phyloP scores from a whole-genome alignment of 2,888 invertebrate species.

The Drosophila aldrichi region DNA sequence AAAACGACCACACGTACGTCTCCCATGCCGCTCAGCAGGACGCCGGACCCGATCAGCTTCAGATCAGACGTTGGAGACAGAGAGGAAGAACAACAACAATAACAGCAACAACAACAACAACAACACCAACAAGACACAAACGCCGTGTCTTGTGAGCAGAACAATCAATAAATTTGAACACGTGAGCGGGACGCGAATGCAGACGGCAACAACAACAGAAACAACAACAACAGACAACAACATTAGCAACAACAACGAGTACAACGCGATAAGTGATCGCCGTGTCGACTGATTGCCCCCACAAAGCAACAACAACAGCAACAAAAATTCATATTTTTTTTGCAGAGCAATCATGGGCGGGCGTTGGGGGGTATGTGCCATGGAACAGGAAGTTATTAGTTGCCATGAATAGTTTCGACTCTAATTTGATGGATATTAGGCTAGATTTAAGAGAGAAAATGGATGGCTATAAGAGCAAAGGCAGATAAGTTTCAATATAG shows the following conservation, averaged over 20 bases:
- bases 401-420: conserved; percentile 8
- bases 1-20: conserved; percentile 85
- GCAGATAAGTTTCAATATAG: no score
- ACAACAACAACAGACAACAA: conserved; percentile 5
- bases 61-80: conserved; percentile 1
- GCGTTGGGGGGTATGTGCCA: no score
- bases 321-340: conserved; percentile 32
- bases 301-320: conserved; percentile 41
- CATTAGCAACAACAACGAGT: conserved; percentile 38
- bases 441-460: background rate
- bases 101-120: conserved; percentile 1
- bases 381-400: conserved; percentile 37
- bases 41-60: conserved; percentile 65
- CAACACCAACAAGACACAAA: conserved; percentile 46
- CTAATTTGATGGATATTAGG: conserved; percentile 10
- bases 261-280: conserved; percentile 75
- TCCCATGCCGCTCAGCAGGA: conserved; percentile 85
- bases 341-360: background rate
- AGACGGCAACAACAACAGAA: conserved; percentile 53
- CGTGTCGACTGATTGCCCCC: conserved; percentile 75
- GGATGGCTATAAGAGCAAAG: background rate
- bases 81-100: conserved; percentile 17
- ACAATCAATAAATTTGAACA: conserved; percentile 86
- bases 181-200: conserved; percentile 83
- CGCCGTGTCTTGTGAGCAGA: conserved; percentile 78